Evolutionary conservation across 2,113 vertebrate genomes (phyloP), one percentile per base, ranked within the genome.

Genomic region (Lethenteron reissneri): DNA sequence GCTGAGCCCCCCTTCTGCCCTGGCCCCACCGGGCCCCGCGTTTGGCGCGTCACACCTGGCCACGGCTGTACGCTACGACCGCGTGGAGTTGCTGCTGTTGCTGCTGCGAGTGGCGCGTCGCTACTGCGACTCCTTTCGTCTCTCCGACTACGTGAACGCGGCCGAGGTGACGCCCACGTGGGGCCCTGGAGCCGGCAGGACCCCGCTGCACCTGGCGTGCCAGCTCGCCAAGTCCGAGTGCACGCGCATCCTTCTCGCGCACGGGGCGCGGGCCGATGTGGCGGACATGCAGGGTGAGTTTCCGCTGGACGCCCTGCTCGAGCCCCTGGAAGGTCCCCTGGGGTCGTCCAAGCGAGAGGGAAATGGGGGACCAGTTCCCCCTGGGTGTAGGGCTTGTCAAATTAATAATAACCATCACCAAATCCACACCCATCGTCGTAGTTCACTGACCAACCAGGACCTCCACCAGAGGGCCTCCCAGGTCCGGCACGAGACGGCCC

Each of bases 61-160:
- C 57, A 77, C 90, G 78, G 90, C 91, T 0, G 88, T 96, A n/a
- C 88, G 92, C 72, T 95, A 96, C 78, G 80, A 88, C 79, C 88
- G 92, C 1, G 73, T 81, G 25, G 76, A 75, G 6, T 78, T 92
- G 73, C 86, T 97, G 9, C 74, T 79, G 41, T 77, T 82, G 75
- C 88, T 96, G 75, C 75, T 87, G 77, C 80, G 81, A 62, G 73
- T 84, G 4, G 58, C 88, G 25, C 83, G 83, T 10, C 78, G 79
- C 74, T 79, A 82, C 11, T 72, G 81, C 0, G 76, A 76, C 0
- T 62, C 71, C 0, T 81, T 80, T 70, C 76, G 80, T 5, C 41
- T 41, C 41, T 75, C 59, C 2, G 73, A 73, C 12, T 81, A 85
- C 75, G 76, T 97, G 71, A 84, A 96, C 76, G 77, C 85, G 17